A percentile compares a stretch with the other conserved stretches of the same genome.
These are phyloP conservation scores for Myopa testacea DNA, from an alignment of 2,888 invertebrate genomes.

Conservation along the genomic window DNA sequence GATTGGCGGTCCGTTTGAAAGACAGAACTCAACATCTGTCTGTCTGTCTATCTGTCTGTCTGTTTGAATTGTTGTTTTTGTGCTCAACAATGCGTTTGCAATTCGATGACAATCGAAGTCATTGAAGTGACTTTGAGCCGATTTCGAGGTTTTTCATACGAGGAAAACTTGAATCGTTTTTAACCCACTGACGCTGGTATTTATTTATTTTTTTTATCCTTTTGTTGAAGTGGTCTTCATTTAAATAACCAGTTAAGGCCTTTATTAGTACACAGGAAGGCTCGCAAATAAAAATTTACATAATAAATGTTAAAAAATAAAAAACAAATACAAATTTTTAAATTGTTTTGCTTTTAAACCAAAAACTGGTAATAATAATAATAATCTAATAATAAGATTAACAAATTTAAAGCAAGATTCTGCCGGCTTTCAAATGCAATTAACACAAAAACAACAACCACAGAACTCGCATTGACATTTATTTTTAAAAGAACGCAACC, in stretches of 20 bases:
- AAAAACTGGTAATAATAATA: too few species aligned
- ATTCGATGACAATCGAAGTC: not conserved
- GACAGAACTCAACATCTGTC: not conserved
- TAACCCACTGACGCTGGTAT: not conserved
- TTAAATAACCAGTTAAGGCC: too few species aligned
- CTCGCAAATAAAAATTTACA: too few species aligned
- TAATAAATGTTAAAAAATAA: too few species aligned
- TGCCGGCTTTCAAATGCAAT: not conserved
- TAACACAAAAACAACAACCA: not conserved
- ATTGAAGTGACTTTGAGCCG: not conserved
- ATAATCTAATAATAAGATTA: too few species aligned
- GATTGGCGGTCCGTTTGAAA: not conserved
- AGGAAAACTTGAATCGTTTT: not conserved
- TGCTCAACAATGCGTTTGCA: not conserved
- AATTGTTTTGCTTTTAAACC: too few species aligned
- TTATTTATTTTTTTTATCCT: too few species aligned
- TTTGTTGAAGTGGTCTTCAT: too few species aligned
- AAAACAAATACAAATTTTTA: too few species aligned
- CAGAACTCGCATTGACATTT: not conserved
- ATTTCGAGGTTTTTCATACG: not conserved
- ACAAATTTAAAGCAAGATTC: too few species aligned
- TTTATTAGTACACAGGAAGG: too few species aligned
- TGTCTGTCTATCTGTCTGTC: not conserved
- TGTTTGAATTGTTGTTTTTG: not conserved
- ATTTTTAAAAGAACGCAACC: conserved; percentile 10